These are phyloP conservation scores for Melanotaenia trifasciata DNA, from an alignment of 2,797 vertebrate species.

Conservation along the genomic window DNA sequence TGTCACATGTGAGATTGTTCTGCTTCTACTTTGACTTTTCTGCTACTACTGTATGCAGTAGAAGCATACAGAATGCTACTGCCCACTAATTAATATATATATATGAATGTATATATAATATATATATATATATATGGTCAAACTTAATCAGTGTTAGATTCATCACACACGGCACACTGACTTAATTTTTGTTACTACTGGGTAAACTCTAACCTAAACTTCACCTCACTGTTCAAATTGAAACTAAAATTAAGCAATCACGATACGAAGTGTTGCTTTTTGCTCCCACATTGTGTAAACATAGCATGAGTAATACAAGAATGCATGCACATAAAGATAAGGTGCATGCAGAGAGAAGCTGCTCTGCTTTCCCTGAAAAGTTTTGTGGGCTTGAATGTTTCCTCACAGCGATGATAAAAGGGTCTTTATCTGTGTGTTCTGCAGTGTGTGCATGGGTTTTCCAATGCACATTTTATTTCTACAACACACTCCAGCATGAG, in stretches of 20 bases:
- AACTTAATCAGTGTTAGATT: too few species aligned
- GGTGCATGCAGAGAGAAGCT: background rate
- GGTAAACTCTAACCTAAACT: background rate
- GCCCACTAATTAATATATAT: too few species aligned
- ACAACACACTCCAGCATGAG: background rate
- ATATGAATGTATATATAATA: too few species aligned
- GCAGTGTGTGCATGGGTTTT: constrained; percentile 25
- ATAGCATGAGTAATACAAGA: background rate
- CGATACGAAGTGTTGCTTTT: background rate
- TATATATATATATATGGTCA: too few species aligned
- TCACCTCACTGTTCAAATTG: background rate
- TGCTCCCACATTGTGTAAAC: background rate
- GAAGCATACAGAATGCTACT: too few species aligned
- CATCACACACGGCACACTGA: background rate
- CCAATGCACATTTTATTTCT: background rate
- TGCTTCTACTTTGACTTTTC: too few species aligned
- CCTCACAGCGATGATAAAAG: constrained; percentile 16
- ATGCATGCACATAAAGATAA: constrained; percentile 11
- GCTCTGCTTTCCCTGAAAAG: background rate
- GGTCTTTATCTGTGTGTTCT: constrained; percentile 12
- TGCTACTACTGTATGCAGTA: too few species aligned
- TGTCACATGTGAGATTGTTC: too few species aligned
- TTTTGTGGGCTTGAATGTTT: constrained; percentile 19
- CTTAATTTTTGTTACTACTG: background rate
- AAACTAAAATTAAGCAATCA: background rate